These are phyloP conservation scores for Caenorhabditis macrosperma DNA, from an alignment of 2,888 invertebrate species.

Conservation along the genomic window DNA sequence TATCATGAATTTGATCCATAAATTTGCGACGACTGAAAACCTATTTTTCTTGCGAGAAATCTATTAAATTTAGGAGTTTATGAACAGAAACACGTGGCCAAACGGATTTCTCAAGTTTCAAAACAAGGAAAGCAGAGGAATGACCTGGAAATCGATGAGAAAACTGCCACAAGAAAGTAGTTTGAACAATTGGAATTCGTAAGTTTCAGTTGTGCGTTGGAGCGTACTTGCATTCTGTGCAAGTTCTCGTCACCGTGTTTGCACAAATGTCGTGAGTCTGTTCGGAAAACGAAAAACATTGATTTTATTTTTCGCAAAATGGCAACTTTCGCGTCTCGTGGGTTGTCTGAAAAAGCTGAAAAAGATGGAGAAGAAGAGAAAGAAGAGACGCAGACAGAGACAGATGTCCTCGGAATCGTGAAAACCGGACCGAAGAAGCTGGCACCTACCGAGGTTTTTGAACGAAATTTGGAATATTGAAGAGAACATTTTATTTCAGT, in stretches of 20 bases:
- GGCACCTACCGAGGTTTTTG: constrained; percentile 51
- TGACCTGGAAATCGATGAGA: background rate
- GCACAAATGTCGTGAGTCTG: constrained; percentile 3
- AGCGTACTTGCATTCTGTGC: constrained; percentile 46
- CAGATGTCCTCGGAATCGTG: constrained; percentile 31
- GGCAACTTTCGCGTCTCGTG: constrained; percentile 64
- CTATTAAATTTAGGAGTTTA: too few relatives aligned
- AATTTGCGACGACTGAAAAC: too few relatives aligned
- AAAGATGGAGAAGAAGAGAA: constrained; percentile 33
- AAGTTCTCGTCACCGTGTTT: constrained; percentile 30
- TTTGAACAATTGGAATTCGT: too few relatives aligned
- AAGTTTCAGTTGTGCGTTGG: background rate
- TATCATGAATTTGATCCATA: too few relatives aligned
- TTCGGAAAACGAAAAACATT: background rate
- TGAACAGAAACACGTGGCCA: too few relatives aligned
- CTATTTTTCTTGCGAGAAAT: too few relatives aligned
- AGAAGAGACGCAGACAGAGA: constrained; percentile 10
- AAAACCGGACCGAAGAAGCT: constrained; percentile 56
- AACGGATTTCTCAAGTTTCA: too few relatives aligned
- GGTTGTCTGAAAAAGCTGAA: constrained; percentile 34
- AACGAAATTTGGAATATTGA: background rate
- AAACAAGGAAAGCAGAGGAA: background rate
- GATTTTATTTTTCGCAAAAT: constrained; percentile 31
- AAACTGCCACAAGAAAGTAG: too few relatives aligned
- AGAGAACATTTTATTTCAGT: constrained; percentile 12